Base-by-base conservation (phyloP, 2,888 invertebrate genomes). In the Neoaliturus tenellus region DNA sequence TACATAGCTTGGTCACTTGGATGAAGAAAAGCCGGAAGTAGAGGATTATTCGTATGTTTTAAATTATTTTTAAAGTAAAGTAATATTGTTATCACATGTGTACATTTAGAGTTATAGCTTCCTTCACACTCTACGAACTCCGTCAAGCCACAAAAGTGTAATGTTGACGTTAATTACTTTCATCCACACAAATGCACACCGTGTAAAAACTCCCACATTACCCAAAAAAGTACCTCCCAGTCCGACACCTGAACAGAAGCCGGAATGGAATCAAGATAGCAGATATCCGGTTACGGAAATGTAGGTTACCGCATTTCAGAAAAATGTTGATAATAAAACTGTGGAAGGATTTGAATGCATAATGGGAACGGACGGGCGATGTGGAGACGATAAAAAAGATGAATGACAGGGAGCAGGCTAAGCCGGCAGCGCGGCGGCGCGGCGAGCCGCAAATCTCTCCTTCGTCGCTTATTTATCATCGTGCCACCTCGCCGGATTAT, bases 351-450 rank as follows among this genome's bases (percentile, higher is more conserved):
- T 75, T 44, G 73, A 75, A 75, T 75, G 73, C 73, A 75, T 75
- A 75, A 75, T 75, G 44, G 25, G 39, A 44, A 69, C 62, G 31
- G 62, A 62, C 62, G 39, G 73, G 39, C 28, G 73, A 75, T 75
- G 73, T 25, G 25, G 73, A 75, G 41, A 75, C 44, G 73, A 75
- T 75, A 75, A 75, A 75, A 75, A 75, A 75, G 73, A 75, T 75
- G 73, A 75, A 75, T 75, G 73, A 75, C 73, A 75, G 73, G 44
- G 44, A 10, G 48, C 73, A 75, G 51, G 73, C 73, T 75, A 75
- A 75, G 33, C 73, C 44, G 44, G 71, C 71, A 71, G 71, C 71
- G 33, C 20, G 4, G 39, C 14, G 48, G n/a, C n/a, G n/a, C n/a
- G n/a, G n/a, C n/a, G n/a, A n/a, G n/a, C 28, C 41, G 44, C 73